These are phyloP conservation scores for Brachynemurus nebulosus DNA, from an alignment of 2,888 invertebrate species.

Conservation along the genomic window DNA sequence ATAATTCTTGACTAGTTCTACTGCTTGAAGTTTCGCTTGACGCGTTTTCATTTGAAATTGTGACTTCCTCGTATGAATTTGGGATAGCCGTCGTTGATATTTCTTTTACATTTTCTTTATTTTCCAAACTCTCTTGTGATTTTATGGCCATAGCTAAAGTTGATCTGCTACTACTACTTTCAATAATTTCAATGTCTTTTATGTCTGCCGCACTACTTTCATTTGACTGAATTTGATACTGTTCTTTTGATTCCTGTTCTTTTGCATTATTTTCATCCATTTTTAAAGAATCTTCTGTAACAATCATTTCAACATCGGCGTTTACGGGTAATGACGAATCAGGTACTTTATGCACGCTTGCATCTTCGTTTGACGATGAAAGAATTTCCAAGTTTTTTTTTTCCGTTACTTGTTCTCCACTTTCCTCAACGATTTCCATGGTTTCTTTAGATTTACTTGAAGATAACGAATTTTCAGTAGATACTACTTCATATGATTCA, in stretches of 20 bases:
- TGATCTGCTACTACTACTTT: slow-evolving; percentile 8
- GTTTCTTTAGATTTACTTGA: slow-evolving; percentile 12
- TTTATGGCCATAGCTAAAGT: background rate
- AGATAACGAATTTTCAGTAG: slow-evolving; percentile 13
- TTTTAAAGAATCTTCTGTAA: slow-evolving; percentile 10
- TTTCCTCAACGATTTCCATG: slow-evolving; percentile 16
- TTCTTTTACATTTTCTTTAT: background rate
- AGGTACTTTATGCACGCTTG: slow-evolving; percentile 23
- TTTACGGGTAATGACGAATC: slow-evolving; percentile 13
- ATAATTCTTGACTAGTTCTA: slow-evolving; percentile 1
- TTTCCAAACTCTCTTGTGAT: background rate
- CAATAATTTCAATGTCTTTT: background rate
- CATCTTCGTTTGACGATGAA: slow-evolving; percentile 25
- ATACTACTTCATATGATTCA: slow-evolving; percentile 23
- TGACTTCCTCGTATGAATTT: background rate
- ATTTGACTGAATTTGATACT: no score
- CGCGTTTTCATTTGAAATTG: background rate
- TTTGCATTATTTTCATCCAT: background rate
- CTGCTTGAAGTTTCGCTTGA: background rate
- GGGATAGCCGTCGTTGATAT: background rate
- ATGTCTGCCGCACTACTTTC: background rate
- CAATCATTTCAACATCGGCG: slow-evolving; percentile 25
- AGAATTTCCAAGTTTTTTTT: slow-evolving; percentile 18
- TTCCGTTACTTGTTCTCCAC: slow-evolving; percentile 26
- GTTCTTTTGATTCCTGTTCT: background rate